Conservation (phyloP, 2,797 vertebrate species). For the Balearica regulorum region DNA sequence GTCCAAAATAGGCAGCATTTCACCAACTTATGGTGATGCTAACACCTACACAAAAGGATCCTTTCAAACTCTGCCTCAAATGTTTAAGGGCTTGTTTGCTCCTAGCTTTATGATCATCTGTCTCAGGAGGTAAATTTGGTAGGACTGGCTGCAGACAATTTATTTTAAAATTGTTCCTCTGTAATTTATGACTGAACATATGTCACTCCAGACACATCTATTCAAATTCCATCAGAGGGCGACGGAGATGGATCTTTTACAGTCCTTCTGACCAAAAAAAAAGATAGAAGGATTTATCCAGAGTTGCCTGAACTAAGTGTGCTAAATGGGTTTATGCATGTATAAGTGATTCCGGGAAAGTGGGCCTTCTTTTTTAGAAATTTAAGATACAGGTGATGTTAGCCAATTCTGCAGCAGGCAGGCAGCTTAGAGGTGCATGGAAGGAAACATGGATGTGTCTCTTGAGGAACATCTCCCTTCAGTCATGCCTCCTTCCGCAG, state of each 20-base stretch:
- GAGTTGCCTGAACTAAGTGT: not conserved
- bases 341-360: not conserved
- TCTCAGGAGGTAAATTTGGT: constrained; percentile 17
- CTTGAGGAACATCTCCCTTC: not conserved
- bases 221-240: constrained; percentile 26
- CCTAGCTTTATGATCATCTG: constrained; percentile 20
- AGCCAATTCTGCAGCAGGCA: not conserved
- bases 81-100: constrained; percentile 33
- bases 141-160: constrained; percentile 26
- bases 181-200: constrained; percentile 43
- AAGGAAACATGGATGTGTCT: rapidly evolving
- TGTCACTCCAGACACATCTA: constrained; percentile 31
- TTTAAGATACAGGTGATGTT: not conserved
- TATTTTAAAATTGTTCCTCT: constrained; percentile 28
- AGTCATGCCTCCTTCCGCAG: not conserved
- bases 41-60: not conserved
- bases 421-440: not conserved
- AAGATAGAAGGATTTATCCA: not conserved
- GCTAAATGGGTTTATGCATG: not conserved
- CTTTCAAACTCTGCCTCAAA: not conserved
- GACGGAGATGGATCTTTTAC: not conserved
- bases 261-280: not conserved
- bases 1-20: not conserved
- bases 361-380: not conserved
- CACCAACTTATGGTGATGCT: not conserved